Base-by-base conservation (phyloP, 2,888 invertebrate species). In the Drosophila cracens region DNA sequence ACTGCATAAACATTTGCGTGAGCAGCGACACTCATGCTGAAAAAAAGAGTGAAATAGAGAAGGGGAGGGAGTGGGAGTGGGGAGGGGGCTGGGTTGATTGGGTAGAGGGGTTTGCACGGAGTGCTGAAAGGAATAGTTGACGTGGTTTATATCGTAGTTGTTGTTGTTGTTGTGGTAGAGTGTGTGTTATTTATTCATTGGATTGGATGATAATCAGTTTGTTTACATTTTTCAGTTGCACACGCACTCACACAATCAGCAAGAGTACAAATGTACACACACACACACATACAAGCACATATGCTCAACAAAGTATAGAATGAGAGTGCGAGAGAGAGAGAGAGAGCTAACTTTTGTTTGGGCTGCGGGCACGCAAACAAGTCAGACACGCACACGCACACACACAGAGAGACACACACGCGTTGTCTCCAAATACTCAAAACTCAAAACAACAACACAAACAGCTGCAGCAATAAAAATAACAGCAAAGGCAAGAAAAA, bases 151-250 rank as follows among this genome's bases (percentile, higher is more conserved):
- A 69, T 66, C 67, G 76, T 62, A 67, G 73, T 62, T 62, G 59
- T 46, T 65, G 56, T 58, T 54, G 34, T 58, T 54, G 34, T 43
- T 40, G 61, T n/a, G 56, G 54, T 59, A 62, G 57, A 48, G 65
- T 67, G 78, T 76, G 71, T 75, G 80, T 91, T 91, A 90, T 91
- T 91, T 91, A 91, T 92, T 91, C 90, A 90, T 90, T 92, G 91
- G 89, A 87, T 90, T 89, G 90, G 89, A 89, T 91, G 91, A 91
- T 91, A 91, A 91, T 91, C 91, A 91, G 92, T 91, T 92, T 91
- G 91, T 92, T 91, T 91, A 92, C 91, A 92, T 90, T 91, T 91
- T 91, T 89, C 85, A 89, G 91, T 90, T 83, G 87, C 83, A 86
- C 80, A 82, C 80, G 58, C 43, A 68, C 59, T 62, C 73, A 71